phyloP scores from a whole-genome alignment of 2,113 vertebrate species.

The Zosterops pallidus region DNA sequence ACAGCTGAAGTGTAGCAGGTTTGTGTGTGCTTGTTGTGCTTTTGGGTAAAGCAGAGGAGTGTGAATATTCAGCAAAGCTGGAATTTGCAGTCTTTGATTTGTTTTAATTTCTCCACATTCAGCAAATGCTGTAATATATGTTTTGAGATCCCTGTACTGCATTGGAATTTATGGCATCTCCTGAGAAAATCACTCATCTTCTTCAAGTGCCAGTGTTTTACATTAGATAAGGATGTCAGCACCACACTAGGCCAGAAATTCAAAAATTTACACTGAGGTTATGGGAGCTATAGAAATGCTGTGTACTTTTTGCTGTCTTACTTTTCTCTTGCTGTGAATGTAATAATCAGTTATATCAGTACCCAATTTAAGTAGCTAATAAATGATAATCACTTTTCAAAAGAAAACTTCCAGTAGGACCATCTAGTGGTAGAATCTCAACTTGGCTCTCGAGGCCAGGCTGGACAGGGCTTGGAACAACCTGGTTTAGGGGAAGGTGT shows the following conservation, averaged over 20 bases:
- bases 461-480: background rate
- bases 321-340: background rate
- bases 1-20: background rate
- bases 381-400: background rate
- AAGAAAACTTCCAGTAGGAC: background rate
- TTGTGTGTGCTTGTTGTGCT: background rate
- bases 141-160: background rate
- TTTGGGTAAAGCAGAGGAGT: background rate
- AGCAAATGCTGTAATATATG: fast-evolving
- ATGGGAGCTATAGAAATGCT: background rate
- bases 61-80: background rate
- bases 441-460: background rate
- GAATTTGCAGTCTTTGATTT: background rate
- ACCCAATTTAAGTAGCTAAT: background rate
- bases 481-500: background rate
- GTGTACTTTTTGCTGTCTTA: background rate
- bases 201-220: background rate
- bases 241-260: background rate
- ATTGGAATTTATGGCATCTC: background rate
- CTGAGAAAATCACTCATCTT: background rate
- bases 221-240: background rate
- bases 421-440: background rate
- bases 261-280: background rate
- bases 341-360: background rate
- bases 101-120: background rate